These are phyloP conservation scores for Drosophila kuntzei DNA, from an alignment of 2,888 invertebrate species.

Conservation along the genomic window DNA sequence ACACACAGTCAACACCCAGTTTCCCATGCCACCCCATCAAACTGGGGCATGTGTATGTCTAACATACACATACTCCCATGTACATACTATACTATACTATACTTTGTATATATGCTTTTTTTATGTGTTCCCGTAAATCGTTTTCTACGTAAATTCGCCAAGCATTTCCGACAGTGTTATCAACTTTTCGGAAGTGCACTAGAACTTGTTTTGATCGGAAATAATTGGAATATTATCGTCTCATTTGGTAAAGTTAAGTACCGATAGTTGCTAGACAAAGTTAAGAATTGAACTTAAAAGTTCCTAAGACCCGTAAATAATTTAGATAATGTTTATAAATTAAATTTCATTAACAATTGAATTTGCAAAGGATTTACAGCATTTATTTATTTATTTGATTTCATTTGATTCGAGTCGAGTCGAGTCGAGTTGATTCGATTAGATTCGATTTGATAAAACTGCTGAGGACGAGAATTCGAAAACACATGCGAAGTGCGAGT, in stretches of 20 bases:
- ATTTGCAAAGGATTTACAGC: neutral
- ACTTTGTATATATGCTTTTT: no score
- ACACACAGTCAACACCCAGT: neutral
- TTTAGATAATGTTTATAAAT: neutral
- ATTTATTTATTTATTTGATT: neutral
- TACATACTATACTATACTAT: no score
- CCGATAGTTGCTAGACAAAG: neutral
- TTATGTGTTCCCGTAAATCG: slow-evolving; percentile 12
- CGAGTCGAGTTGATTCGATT: slow-evolving; percentile 1
- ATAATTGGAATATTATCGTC: neutral
- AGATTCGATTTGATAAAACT: slow-evolving; percentile 5
- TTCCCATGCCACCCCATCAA: neutral
- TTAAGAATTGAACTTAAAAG: no score
- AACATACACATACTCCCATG: neutral
- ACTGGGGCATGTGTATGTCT: slow-evolving; percentile 12
- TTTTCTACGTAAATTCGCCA: slow-evolving; percentile 21
- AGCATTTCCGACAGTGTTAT: slow-evolving; percentile 3
- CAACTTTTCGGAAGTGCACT: slow-evolving; percentile 1
- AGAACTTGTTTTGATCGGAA: neutral
- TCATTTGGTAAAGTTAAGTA: slow-evolving; percentile 1
- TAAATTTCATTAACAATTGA: slow-evolving; percentile 1
- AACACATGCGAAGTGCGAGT: slow-evolving; percentile 17
- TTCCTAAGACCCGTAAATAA: no score
- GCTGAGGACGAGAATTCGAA: slow-evolving; percentile 10
- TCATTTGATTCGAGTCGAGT: neutral